A percentile compares a stretch with the other conserved stretches of the same genome.
These are phyloP conservation scores for Lamproptera curius DNA, from an alignment of 2,888 invertebrate genomes.

Conservation along the genomic window DNA sequence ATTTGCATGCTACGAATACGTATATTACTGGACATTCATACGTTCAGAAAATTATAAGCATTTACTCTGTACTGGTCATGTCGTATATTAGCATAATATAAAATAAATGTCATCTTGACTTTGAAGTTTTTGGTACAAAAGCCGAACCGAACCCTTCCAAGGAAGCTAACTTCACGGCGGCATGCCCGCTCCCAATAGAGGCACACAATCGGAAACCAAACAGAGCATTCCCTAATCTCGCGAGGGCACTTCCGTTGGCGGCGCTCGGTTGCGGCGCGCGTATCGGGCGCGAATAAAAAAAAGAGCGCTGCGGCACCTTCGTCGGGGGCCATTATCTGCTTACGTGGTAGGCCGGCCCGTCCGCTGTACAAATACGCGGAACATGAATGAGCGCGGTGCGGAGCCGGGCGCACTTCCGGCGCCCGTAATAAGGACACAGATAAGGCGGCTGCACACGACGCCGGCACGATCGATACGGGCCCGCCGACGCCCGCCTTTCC, in stretches of 20 bases:
- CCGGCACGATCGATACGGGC: slow-evolving; percentile 14
- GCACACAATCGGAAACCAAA: not conserved
- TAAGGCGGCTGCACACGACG: slow-evolving; percentile 35
- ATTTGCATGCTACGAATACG: too few relatives aligned
- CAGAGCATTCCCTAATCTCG: not conserved
- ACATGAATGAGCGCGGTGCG: slow-evolving; percentile 64
- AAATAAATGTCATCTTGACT: too few relatives aligned
- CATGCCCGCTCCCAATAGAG: not conserved
- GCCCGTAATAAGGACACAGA: slow-evolving; percentile 67
- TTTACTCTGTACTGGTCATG: too few relatives aligned
- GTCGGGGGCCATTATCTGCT: slow-evolving; percentile 25
- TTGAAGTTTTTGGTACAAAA: too few relatives aligned
- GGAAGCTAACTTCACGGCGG: too few relatives aligned
- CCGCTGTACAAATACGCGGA: slow-evolving; percentile 61
- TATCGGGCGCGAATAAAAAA: not conserved
- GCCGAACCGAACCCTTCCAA: too few relatives aligned
- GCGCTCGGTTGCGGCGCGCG: not conserved
- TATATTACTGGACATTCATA: too few relatives aligned
- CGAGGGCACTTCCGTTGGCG: not conserved
- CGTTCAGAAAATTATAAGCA: too few relatives aligned
- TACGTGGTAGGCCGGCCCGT: slow-evolving; percentile 42
- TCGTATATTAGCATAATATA: too few relatives aligned
- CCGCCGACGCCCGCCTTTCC: too few relatives aligned
- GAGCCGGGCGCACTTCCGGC: slow-evolving; percentile 66
- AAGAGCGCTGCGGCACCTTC: not conserved